A percentile compares a stretch with the other conserved stretches of the same genome.
Evolutionary conservation across 1,140 invertebrate species (phyloP).

Genomic region (Drusus annulatus): DNA sequence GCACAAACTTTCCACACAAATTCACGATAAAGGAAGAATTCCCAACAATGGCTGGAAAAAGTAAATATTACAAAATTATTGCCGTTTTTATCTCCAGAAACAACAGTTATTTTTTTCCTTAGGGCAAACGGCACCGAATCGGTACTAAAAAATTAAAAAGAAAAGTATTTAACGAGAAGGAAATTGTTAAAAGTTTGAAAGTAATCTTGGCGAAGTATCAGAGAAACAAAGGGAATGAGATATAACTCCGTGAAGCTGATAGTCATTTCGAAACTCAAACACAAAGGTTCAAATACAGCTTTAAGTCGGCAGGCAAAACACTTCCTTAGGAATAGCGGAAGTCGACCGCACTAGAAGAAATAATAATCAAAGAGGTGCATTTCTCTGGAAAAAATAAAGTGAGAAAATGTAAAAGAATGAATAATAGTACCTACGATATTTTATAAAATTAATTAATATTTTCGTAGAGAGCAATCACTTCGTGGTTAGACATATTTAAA

Average conservation of each 20-base stretch:
- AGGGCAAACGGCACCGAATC: background rate
- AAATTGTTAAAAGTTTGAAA: slow-evolving; percentile 48
- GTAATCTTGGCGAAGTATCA: slow-evolving; percentile 29
- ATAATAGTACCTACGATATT: too few relatives aligned
- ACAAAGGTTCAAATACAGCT: too few relatives aligned
- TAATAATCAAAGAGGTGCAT: too few relatives aligned
- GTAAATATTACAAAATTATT: slow-evolving; percentile 27
- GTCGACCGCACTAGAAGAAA: too few relatives aligned
- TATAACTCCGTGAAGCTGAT: background rate
- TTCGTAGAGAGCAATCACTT: too few relatives aligned
- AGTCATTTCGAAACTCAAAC: too few relatives aligned
- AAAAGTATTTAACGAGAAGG: slow-evolving; percentile 38
- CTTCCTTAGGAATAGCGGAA: too few relatives aligned
- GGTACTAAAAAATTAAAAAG: slow-evolving; percentile 29
- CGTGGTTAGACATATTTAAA: too few relatives aligned
- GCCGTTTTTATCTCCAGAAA: slow-evolving; percentile 16
- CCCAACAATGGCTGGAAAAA: slow-evolving; percentile 1
- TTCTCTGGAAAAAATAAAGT: too few relatives aligned
- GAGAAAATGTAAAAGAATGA: too few relatives aligned
- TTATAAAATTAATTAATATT: too few relatives aligned
- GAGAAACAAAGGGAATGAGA: slow-evolving; percentile 26
- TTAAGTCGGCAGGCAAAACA: too few relatives aligned
- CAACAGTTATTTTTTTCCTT: slow-evolving; percentile 13
- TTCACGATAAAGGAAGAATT: slow-evolving; percentile 19
- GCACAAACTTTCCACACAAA: slow-evolving; percentile 9